Conservation (phyloP, 2,113 vertebrate genomes). For the Amphilophus citrinellus region DNA sequence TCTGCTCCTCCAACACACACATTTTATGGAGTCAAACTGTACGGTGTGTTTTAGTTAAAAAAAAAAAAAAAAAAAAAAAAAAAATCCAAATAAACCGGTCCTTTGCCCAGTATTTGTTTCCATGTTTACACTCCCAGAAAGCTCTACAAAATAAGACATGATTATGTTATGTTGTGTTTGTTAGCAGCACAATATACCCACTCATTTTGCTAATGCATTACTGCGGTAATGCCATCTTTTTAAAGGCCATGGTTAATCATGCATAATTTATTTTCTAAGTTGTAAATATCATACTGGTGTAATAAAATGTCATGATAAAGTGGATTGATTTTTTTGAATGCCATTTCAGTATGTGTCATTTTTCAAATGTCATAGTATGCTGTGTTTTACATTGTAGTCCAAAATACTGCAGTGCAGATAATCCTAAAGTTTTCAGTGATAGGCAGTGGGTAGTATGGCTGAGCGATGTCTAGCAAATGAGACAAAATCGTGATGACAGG, state of each 20-base stretch:
- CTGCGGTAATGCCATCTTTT: not conserved
- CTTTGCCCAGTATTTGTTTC: not conserved
- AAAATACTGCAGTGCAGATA: constrained; percentile 5
- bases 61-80: not conserved
- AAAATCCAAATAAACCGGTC: not conserved
- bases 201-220: not conserved
- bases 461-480: no score
- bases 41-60: not conserved
- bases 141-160: not conserved
- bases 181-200: not conserved
- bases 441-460: not conserved
- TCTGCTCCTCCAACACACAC: not conserved
- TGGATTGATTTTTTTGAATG: constrained; percentile 25
- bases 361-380: constrained; percentile 34
- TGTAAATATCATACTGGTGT: constrained; percentile 45
- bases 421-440: not conserved
- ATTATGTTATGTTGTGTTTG: constrained; percentile 1
- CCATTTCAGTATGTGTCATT: constrained; percentile 20
- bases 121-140: not conserved
- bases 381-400: not conserved
- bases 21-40: not conserved
- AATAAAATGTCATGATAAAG: constrained; percentile 53
- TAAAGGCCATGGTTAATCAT: constrained; percentile 44
- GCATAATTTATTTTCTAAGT: constrained; percentile 50
- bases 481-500: not conserved